Evolutionary conservation across 1,140 invertebrate species (phyloP).

Genomic region (Ridgeia piscesae): DNA sequence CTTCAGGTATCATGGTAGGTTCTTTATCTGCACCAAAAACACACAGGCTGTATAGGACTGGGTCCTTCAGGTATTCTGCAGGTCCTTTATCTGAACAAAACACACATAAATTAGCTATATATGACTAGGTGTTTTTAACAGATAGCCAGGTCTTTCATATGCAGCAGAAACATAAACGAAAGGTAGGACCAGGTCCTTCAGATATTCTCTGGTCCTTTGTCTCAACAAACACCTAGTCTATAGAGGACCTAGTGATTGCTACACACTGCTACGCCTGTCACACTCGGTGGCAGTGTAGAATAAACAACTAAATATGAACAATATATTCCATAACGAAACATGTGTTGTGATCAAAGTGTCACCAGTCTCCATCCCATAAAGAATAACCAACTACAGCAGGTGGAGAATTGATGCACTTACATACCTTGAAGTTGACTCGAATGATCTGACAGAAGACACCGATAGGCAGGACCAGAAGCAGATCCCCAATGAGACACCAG

Average conservation of each 20-base stretch:
- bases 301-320: no score
- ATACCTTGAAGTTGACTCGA: conserved; percentile 64
- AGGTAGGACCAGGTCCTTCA: conserved; percentile 70
- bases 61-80: neutral
- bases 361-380: no score
- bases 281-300: no score
- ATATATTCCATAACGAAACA: no score
- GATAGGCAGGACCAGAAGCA: conserved; percentile 72
- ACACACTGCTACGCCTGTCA: no score
- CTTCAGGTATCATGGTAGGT: conserved; percentile 65
- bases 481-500: conserved; percentile 75
- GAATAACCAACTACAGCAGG: no score
- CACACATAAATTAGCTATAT: neutral
- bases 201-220: conserved; percentile 62
- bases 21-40: conserved; percentile 40
- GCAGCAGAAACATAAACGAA: conserved; percentile 63
- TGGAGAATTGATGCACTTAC: conserved; percentile 30
- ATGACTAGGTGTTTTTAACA: no score
- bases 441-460: conserved; percentile 72
- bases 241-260: no score
- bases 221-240: conserved; percentile 20
- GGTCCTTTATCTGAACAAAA: neutral
- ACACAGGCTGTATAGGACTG: neutral
- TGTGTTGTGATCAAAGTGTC: no score
- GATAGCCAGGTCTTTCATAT: no score